Base-by-base conservation (phyloP, 1,140 invertebrate species). In the Rhyzopertha dominica region DNA sequence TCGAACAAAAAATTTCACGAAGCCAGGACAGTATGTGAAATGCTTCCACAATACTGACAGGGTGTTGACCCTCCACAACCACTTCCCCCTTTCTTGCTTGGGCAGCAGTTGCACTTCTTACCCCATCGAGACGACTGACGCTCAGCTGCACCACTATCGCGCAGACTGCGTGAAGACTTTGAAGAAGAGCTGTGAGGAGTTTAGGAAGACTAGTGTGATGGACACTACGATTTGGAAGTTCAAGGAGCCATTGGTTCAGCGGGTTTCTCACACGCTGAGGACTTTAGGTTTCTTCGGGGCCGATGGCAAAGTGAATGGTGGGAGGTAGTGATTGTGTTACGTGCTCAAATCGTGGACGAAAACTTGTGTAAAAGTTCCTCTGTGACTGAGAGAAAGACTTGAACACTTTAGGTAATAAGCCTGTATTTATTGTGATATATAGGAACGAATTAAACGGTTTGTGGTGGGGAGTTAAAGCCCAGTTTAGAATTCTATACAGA, bases 21-120 rank as follows among this genome's bases (percentile, higher is more conserved):
- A 92, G 68, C 90, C 90, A 1, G 89, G 90, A 51, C 86, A 90
- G 65, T 94, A 93, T 67, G 85, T 94, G 22, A 95, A 95, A 68
- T 92, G 90, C 69, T 95, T 95, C 73, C 90, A 95, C 65, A 90
- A 94, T 68, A 86, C 90, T 3, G 84, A 90, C 54, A 77, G 86
- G 46, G 90, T 91, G 12, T 75, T 94, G 5, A 90, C 88, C 4
- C 73, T 95, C 24, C 90, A 95, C 74, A 95, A 95, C 69, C 91
- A 95, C 68, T 94, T 93, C 60, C 90, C 91, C 9, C 66, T 95
- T 30, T 86, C 88, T 26, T 95, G 91, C 58, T 68, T 94, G 1
- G 87, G 87, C 14, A 81, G 84, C 2, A 79, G 80, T 1, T 95
- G 91, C 66, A 88, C 87, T 12, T 90, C 87, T 16, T 94, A 88